Conservation (phyloP, 2,113 vertebrate species). For the Cervus canadensis region DNA sequence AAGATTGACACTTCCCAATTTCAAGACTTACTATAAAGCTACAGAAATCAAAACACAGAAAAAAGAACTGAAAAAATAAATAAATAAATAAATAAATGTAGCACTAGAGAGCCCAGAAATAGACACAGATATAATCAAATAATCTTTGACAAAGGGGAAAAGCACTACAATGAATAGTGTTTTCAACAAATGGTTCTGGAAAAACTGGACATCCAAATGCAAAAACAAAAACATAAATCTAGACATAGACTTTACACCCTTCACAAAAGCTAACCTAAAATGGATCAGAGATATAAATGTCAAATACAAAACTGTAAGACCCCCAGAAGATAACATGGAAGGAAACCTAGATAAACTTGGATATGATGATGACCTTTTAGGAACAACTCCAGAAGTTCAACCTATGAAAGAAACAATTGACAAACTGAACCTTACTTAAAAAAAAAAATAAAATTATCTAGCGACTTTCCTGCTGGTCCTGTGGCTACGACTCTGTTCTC, state of each 20-base stretch:
- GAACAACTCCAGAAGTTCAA: neutral
- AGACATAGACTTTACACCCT: neutral
- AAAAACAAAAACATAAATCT: neutral
- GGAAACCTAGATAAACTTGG: neutral
- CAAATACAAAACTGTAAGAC: neutral
- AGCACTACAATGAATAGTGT: neutral
- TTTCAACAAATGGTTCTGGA: neutral
- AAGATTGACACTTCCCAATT: neutral
- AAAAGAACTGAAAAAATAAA: neutral
- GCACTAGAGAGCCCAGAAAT: neutral
- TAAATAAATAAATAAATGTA: neutral
- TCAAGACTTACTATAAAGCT: neutral
- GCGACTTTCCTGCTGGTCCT: neutral
- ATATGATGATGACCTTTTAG: neutral
- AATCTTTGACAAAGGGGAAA: neutral
- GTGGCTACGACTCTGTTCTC: neutral
- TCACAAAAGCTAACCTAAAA: neutral
- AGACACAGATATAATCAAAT: neutral
- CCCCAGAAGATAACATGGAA: neutral
- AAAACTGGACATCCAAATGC: neutral
- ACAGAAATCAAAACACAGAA: neutral
- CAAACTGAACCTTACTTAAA: neutral
- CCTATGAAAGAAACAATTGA: neutral
- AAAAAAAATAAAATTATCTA: neutral
- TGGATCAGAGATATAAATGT: neutral